Percentiles rank a stretch among this genome's conserved stretches.
These are phyloP conservation scores for Crenichthys baileyi DNA, from an alignment of 2,797 vertebrate species.

Conservation along the genomic window DNA sequence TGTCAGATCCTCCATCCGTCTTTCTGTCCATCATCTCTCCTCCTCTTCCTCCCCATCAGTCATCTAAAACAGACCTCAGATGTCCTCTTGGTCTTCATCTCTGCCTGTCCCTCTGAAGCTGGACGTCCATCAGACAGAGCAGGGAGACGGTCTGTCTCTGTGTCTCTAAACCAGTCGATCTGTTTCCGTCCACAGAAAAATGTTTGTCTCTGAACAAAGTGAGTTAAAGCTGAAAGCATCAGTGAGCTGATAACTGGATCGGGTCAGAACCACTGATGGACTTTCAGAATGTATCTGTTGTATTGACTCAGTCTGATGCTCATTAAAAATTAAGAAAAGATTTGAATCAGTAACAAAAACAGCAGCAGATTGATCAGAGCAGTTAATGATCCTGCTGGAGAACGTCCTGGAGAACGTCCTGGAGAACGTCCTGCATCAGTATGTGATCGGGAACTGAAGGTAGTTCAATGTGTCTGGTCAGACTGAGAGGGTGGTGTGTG, in stretches of 20 bases:
- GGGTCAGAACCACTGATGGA: neutral
- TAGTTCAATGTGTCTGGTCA: neutral
- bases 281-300: neutral
- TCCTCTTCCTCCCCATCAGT: neutral
- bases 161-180: neutral
- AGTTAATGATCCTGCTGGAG: neutral
- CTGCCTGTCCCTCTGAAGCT: constrained; percentile 36
- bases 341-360: too few relatives aligned
- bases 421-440: too few relatives aligned
- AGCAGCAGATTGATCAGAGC: neutral
- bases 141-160: neutral
- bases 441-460: neutral
- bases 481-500: neutral
- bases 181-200: neutral
- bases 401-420: too few relatives aligned
- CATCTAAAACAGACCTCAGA: neutral
- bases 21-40: neutral
- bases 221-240: neutral
- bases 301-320: too few relatives aligned
- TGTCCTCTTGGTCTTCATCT: neutral
- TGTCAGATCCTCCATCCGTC: neutral
- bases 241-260: too few relatives aligned
- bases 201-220: neutral
- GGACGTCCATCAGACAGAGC: constrained; percentile 15
- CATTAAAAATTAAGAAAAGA: too few relatives aligned